Conservation (phyloP, 2,888 invertebrate species). For the Synanthedon formicaeformis region DNA sequence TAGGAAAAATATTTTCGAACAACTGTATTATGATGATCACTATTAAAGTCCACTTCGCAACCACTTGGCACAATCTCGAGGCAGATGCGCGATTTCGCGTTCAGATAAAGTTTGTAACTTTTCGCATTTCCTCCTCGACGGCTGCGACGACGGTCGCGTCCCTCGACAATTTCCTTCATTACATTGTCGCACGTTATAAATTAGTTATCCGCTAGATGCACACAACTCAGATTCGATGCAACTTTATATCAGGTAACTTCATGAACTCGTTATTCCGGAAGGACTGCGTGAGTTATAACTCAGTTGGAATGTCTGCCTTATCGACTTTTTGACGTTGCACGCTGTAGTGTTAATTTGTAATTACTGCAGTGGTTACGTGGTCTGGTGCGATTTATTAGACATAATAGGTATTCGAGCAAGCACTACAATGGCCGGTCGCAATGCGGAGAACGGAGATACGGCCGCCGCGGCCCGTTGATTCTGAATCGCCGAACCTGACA, state of each 20-base stretch:
- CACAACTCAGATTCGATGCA: slow-evolving; percentile 25
- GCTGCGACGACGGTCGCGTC: slow-evolving; percentile 7
- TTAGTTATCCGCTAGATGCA: slow-evolving; percentile 15
- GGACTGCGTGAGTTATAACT: background rate
- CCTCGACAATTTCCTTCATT: slow-evolving; percentile 18
- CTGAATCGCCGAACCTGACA: background rate
- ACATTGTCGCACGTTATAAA: slow-evolving; percentile 40
- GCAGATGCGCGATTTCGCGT: slow-evolving; percentile 51
- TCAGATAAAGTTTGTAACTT: slow-evolving; percentile 60
- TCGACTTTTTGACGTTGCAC: too few relatives aligned
- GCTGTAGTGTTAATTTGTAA: background rate
- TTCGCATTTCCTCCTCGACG: slow-evolving; percentile 51
- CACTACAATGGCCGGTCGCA: background rate
- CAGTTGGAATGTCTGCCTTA: too few relatives aligned
- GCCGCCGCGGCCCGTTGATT: background rate
- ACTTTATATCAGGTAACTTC: slow-evolving; percentile 6
- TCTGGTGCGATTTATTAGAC: background rate
- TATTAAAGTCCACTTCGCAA: slow-evolving; percentile 36
- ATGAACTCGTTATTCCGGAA: slow-evolving; percentile 5
- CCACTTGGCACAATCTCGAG: slow-evolving; percentile 47
- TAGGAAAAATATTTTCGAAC: too few relatives aligned
- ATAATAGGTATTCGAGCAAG: background rate
- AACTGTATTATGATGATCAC: background rate
- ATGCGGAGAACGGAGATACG: background rate
- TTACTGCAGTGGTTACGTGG: background rate